A percentile compares a stretch with the other conserved stretches of the same genome.
Evolutionary conservation across 2,113 vertebrate genomes (phyloP).

Genomic region (Festucalex cinctus): DNA sequence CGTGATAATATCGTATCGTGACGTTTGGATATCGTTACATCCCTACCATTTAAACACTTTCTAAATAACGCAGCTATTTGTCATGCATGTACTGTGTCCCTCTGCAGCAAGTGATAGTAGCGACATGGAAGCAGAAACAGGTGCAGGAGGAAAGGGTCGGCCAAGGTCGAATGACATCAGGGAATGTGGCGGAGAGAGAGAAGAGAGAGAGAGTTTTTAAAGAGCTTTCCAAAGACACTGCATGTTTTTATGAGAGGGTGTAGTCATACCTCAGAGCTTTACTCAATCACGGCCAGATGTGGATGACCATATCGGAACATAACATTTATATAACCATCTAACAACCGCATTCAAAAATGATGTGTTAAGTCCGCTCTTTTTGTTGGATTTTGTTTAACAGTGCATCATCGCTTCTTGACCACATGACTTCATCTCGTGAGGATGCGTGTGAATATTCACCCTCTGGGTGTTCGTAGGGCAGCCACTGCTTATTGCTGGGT

Average conservation of each 20-base stretch:
- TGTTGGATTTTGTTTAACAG: conserved; percentile 16
- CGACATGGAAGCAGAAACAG: not conserved
- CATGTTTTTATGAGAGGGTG: conserved; percentile 47
- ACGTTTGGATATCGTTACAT: too few relatives aligned
- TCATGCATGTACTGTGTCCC: not conserved
- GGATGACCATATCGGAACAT: conserved; percentile 24
- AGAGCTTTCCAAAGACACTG: conserved; percentile 28
- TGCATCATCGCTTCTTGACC: conserved; percentile 5
- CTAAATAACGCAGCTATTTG: not conserved
- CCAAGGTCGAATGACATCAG: conserved; percentile 39
- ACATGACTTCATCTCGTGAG: not conserved
- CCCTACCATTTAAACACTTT: conserved; percentile 15
- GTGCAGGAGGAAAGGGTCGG: not conserved
- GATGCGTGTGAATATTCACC: conserved; percentile 70
- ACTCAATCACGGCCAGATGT: conserved; percentile 48
- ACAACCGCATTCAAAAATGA: conserved; percentile 22
- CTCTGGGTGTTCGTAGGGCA: conserved; percentile 90
- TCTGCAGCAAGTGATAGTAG: conserved; percentile 13
- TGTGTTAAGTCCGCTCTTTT: conserved; percentile 19
- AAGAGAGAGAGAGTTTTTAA: conserved; percentile 26
- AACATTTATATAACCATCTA: conserved; percentile 17
- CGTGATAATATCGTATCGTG: too few relatives aligned
- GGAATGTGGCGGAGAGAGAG: conserved; percentile 18
- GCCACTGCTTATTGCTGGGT: conserved; percentile 85
- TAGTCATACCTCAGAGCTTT: conserved; percentile 39